phyloP scores from a whole-genome alignment of 2,888 invertebrate species.

The Aradus depressus region DNA sequence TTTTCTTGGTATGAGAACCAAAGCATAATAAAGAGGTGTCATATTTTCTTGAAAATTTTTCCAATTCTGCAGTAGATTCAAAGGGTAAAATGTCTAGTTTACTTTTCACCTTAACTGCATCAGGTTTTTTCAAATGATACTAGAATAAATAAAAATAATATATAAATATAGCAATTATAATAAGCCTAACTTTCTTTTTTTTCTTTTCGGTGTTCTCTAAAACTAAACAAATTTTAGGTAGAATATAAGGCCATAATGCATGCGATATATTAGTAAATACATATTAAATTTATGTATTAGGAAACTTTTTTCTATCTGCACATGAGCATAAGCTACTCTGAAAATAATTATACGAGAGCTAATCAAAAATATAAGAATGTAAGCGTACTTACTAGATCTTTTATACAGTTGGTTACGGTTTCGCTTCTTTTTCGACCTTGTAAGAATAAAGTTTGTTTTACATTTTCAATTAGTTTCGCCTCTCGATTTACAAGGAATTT shows the following conservation, averaged over 20 bases:
- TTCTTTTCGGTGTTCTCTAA: background rate
- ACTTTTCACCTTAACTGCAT: conserved; percentile 58
- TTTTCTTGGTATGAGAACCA: conserved; percentile 86
- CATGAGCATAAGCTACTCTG: background rate
- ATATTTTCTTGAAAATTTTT: conserved; percentile 65
- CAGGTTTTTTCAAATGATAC: conserved; percentile 75
- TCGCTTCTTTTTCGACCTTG: conserved; percentile 73
- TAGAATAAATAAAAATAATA: conserved; percentile 34
- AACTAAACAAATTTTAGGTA: background rate
- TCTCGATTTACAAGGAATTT: conserved; percentile 67
- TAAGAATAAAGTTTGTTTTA: conserved; percentile 72
- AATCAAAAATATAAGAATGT: background rate
- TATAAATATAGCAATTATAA: background rate
- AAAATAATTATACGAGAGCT: background rate
- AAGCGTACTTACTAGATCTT: conserved; percentile 56
- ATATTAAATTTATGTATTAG: background rate
- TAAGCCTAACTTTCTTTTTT: background rate
- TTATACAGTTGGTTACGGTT: conserved; percentile 56
- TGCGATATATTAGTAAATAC: background rate
- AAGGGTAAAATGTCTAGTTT: conserved; percentile 88
- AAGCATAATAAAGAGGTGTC: conserved; percentile 85
- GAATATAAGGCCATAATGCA: background rate
- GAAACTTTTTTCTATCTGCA: background rate
- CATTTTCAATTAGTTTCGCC: conserved; percentile 79
- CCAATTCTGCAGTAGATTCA: conserved; percentile 75